phyloP scores from a whole-genome alignment of 2,888 invertebrate species.

The Troglohyphantes excavatus region DNA sequence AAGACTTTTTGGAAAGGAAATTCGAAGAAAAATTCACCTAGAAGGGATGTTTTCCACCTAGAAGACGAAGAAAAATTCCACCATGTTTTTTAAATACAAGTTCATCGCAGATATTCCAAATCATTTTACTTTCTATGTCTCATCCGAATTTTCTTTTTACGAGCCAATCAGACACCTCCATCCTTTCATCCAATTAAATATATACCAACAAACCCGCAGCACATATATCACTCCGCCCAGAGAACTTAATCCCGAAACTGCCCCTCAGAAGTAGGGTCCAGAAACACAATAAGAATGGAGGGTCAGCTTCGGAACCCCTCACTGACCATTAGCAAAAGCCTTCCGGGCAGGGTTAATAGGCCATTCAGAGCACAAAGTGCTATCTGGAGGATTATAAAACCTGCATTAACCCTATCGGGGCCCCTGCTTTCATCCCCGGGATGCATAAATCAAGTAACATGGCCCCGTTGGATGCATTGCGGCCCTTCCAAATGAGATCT shows the following conservation, averaged over 20 bases:
- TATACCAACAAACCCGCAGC: neutral
- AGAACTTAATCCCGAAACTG: constrained; percentile 31
- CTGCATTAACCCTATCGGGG: constrained; percentile 64
- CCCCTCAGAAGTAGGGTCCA: constrained; percentile 5
- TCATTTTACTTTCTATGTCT: too few species aligned
- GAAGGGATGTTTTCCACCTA: too few species aligned
- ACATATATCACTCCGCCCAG: constrained; percentile 21
- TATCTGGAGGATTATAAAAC: constrained; percentile 74
- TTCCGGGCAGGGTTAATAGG: constrained; percentile 67
- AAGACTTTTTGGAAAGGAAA: too few species aligned
- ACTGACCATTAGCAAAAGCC: constrained; percentile 59
- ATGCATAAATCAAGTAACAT: constrained; percentile 51
- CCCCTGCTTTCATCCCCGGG: constrained; percentile 41
- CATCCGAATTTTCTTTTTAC: too few species aligned
- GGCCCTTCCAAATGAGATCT: too few species aligned
- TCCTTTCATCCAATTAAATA: neutral
- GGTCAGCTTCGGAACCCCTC: constrained; percentile 35
- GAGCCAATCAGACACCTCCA: too few species aligned
- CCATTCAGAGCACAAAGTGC: constrained; percentile 74
- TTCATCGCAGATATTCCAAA: too few species aligned
- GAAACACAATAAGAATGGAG: constrained; percentile 29
- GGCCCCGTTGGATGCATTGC: neutral
- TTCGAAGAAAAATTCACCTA: too few species aligned
- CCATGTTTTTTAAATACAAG: too few species aligned
- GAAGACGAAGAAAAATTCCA: too few species aligned